Base-by-base conservation (phyloP, 2,113 vertebrate genomes). In the Ranitomeya variabilis region DNA sequence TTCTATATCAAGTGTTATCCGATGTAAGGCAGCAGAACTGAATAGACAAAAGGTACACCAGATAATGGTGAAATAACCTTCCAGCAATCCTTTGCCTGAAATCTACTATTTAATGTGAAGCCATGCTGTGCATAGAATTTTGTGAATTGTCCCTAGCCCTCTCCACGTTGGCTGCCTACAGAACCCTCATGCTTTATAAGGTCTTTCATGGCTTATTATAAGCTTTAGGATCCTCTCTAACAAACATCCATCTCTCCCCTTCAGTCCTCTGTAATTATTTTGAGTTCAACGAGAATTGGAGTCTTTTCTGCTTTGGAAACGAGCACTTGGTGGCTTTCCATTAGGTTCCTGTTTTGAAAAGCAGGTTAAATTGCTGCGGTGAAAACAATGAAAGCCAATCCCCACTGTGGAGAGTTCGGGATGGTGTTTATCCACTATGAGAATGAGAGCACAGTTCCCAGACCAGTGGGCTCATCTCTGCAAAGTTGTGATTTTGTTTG, bases 371-470 rank as follows among this genome's bases (percentile, higher is more conserved):
- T 69, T 90, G 88, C 83, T 85, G 77, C 80, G 59, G 9, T 77
- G 79, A 55, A 84, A 54, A 91, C 86, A 94, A 92, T 18, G 90
- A 86, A 91, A 91, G 88, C 74, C 90, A 91, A 91, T 88, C 89
- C 86, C 89, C 64, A 69, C 7, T 86, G 80, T 79, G 85, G 73
- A 84, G 85, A 73, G 83, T 88, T 69, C 45, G 71, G 88, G 45
- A 77, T 80, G 81, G 76, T 90, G 85, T 89, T 90, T 90, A 91
- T 37, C 89, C 89, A 90, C 89, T 87, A 90, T 91, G 79, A 94
- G 90, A 84, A 93, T 92, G 90, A 91, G 71, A 91, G 90, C 91
- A 87, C 90, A 89, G 90, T 89, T 91, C 89, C 90, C 91, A 92
- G 87, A 12, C 0, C 85, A 91, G 87, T 89, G 89, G 91, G 86